Conservation (phyloP, 2,888 invertebrate species). For the Hirtodrosophila duncani region DNA sequence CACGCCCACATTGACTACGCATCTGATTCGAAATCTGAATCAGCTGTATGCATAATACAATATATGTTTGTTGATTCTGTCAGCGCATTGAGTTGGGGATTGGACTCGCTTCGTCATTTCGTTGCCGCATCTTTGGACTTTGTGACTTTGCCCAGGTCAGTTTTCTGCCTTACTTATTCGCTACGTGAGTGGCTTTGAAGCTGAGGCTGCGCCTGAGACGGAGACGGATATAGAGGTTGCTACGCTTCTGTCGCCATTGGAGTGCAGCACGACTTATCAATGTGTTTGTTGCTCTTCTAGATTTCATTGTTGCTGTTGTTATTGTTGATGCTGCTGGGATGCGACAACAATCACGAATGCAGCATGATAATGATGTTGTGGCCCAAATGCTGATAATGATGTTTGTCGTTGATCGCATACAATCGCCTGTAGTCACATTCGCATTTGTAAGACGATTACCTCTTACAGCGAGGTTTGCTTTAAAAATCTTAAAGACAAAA, state of each 20-base stretch:
- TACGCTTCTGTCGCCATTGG: constrained; percentile 40
- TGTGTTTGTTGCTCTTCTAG: constrained; percentile 23
- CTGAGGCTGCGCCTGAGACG: constrained; percentile 27
- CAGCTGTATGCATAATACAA: constrained; percentile 64
- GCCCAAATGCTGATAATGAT: constrained; percentile 52
- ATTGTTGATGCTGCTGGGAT: constrained; percentile 18
- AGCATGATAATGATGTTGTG: constrained; percentile 50
- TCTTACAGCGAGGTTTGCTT: too few relatives aligned
- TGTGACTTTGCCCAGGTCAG: constrained; percentile 62
- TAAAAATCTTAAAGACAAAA: too few relatives aligned
- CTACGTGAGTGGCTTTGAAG: constrained; percentile 51
- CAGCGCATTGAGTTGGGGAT: constrained; percentile 51
- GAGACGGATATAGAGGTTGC: constrained; percentile 29
- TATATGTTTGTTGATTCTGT: constrained; percentile 59
- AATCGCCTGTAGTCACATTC: too few relatives aligned
- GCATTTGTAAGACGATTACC: too few relatives aligned
- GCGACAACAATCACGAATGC: constrained; percentile 62
- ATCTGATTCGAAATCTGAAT: constrained; percentile 40
- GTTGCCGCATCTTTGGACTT: constrained; percentile 10
- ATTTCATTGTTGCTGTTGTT: constrained; percentile 12
- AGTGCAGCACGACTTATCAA: constrained; percentile 56
- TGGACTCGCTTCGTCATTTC: constrained; percentile 59
- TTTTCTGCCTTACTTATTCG: constrained; percentile 20
- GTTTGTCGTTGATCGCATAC: constrained; percentile 41
- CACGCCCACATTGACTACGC: constrained; percentile 12